Conservation (phyloP, 2,888 invertebrate species). For the Laspeyria flexula region DNA sequence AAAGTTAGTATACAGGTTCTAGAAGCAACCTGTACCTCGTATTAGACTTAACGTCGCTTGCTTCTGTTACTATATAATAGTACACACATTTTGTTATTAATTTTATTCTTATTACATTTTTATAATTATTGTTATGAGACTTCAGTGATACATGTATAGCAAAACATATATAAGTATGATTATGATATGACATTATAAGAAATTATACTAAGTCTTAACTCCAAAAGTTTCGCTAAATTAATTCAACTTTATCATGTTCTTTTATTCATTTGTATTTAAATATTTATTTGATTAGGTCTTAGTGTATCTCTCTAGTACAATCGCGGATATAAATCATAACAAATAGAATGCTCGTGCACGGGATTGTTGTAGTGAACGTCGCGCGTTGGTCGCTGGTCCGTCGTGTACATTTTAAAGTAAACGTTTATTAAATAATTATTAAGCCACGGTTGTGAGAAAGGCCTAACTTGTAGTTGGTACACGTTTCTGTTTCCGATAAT, state of each 20-base stretch:
- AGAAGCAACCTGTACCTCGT: constrained; percentile 32
- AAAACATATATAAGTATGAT: constrained; percentile 41
- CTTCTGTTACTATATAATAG: constrained; percentile 53
- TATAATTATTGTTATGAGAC: constrained; percentile 51
- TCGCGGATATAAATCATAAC: constrained; percentile 44
- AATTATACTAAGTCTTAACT: constrained; percentile 57
- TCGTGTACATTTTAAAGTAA: constrained; percentile 47
- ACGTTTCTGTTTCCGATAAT: constrained; percentile 68
- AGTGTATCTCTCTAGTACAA: constrained; percentile 56
- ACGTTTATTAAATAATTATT: constrained; percentile 45
- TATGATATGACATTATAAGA: constrained; percentile 54
- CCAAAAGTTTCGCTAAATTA: constrained; percentile 47
- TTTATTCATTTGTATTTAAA: constrained; percentile 47
- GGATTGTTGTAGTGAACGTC: constrained; percentile 43
- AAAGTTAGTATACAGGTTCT: constrained; percentile 12
- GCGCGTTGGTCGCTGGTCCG: constrained; percentile 42
- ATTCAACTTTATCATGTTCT: constrained; percentile 40
- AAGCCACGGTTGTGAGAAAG: constrained; percentile 83
- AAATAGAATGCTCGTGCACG: constrained; percentile 46
- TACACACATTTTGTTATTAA: constrained; percentile 58
- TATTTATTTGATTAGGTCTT: constrained; percentile 44
- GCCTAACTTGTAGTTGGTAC: constrained; percentile 78
- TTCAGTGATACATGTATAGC: constrained; percentile 53
- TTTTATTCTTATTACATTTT: constrained; percentile 58
- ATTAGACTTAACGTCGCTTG: constrained; percentile 51